Conservation (phyloP, 2,113 vertebrate species). For the Peromyscus leucopus region DNA sequence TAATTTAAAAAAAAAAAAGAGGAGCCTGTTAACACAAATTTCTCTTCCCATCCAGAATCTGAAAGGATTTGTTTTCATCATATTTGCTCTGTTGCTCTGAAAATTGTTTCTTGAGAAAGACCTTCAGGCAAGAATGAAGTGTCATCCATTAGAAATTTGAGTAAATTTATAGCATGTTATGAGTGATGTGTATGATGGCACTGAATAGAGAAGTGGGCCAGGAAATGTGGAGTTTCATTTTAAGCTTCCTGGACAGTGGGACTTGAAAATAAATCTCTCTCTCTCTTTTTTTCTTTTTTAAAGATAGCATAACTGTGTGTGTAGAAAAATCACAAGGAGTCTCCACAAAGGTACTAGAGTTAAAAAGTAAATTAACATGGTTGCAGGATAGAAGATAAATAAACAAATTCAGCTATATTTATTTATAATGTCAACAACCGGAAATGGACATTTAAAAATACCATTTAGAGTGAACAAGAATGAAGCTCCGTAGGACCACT, state of each 20-base stretch:
- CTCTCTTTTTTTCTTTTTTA: not conserved
- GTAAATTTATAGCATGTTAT: not conserved
- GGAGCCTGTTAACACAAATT: slow-evolving; percentile 11
- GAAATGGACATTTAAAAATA: not conserved
- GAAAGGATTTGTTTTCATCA: not conserved
- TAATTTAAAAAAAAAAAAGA: not conserved
- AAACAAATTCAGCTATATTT: slow-evolving; percentile 31
- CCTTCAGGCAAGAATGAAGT: not conserved
- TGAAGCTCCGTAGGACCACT: not conserved
- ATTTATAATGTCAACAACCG: not conserved
- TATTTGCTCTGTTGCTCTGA: not conserved
- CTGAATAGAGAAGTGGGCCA: not conserved
- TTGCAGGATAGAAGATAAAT: not conserved
- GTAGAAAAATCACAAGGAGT: not conserved
- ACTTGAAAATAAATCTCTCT: not conserved
- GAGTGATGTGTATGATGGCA: not conserved
- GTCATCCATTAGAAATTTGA: not conserved
- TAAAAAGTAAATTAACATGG: slow-evolving; percentile 28
- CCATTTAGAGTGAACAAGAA: not conserved
- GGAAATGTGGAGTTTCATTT: not conserved
- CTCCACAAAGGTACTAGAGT: not conserved
- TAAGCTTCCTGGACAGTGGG: not conserved
- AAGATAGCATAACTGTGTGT: not conserved
- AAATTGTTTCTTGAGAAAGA: slow-evolving; percentile 1
- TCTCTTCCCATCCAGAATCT: not conserved